These are phyloP conservation scores for Pollenia griseotomentosa DNA, from an alignment of 2,888 invertebrate species.

Conservation along the genomic window DNA sequence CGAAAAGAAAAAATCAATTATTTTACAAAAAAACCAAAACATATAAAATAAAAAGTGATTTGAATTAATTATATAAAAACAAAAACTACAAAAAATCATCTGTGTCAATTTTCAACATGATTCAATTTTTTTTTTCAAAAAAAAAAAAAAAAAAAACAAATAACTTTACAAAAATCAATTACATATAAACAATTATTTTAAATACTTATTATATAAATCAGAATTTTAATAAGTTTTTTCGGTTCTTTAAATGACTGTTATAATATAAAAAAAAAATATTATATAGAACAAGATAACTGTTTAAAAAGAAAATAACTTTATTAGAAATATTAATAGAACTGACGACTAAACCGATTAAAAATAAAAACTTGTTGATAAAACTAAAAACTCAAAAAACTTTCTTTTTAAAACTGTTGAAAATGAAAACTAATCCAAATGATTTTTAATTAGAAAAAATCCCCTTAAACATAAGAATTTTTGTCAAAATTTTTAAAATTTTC, in stretches of 20 bases:
- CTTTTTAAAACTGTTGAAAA: slow-evolving; percentile 24
- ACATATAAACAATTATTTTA: slow-evolving; percentile 40
- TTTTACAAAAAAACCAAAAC: slow-evolving; percentile 38
- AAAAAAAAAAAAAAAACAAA: slow-evolving; percentile 6
- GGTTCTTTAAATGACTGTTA: slow-evolving; percentile 57
- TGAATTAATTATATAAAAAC: slow-evolving; percentile 27
- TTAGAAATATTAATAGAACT: slow-evolving; percentile 51
- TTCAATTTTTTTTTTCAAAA: slow-evolving; percentile 64
- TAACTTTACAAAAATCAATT: slow-evolving; percentile 28
- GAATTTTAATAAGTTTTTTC: not conserved
- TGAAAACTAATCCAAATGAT: slow-evolving; percentile 12
- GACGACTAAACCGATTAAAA: slow-evolving; percentile 33
- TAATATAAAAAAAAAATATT: slow-evolving; percentile 33
- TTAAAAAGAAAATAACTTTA: slow-evolving; percentile 45
- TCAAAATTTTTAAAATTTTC: slow-evolving; percentile 69
- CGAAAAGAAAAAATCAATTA: slow-evolving; percentile 58
- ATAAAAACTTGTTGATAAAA: slow-evolving; percentile 54
- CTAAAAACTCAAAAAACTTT: slow-evolving; percentile 9
- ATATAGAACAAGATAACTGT: slow-evolving; percentile 43
- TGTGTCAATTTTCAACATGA: slow-evolving; percentile 70
- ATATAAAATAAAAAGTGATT: slow-evolving; percentile 49
- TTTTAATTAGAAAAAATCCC: slow-evolving; percentile 34
- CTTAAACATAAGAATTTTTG: slow-evolving; percentile 45
- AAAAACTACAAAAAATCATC: slow-evolving; percentile 39
- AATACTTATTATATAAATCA: slow-evolving; percentile 35